A percentile compares a stretch with the other conserved stretches of the same genome.
Evolutionary conservation across 2,113 vertebrate genomes (phyloP).

Genomic region (Boulengeromyrus knoepffleri): DNA sequence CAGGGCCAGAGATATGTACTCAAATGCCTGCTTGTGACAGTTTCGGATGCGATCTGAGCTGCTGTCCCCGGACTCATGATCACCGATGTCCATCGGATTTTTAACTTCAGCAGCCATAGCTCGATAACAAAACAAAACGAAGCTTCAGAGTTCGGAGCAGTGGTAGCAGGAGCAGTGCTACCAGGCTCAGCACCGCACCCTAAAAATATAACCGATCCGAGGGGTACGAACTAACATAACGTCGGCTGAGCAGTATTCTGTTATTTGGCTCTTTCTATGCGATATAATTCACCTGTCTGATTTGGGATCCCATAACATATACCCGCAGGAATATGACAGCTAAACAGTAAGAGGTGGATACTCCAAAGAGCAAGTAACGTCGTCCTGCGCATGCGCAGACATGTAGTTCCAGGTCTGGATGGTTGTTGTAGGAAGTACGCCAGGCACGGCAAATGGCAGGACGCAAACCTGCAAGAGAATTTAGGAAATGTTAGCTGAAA

Average conservation of each 20-base stretch:
- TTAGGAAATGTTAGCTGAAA: not conserved
- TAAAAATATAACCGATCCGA: not conserved
- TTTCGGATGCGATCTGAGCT: constrained; percentile 60
- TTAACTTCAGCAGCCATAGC: constrained; percentile 68
- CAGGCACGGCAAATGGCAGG: not conserved
- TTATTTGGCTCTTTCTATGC: not conserved
- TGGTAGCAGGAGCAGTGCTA: not conserved
- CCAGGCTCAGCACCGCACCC: no score
- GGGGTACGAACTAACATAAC: not conserved
- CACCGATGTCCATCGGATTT: constrained; percentile 30
- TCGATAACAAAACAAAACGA: constrained; percentile 37
- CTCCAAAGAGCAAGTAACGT: not conserved
- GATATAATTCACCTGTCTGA: not conserved
- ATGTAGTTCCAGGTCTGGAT: not conserved
- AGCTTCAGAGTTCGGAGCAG: not conserved
- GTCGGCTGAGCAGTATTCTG: not conserved
- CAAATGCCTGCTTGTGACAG: constrained; percentile 78
- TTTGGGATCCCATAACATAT: not conserved
- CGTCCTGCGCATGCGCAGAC: not conserved
- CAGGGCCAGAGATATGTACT: constrained; percentile 77
- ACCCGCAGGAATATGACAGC: not conserved
- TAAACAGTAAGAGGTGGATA: not conserved
- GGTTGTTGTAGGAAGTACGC: not conserved
- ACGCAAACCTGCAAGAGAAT: not conserved
- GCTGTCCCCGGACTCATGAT: constrained; percentile 34